A percentile compares a stretch with the other conserved stretches of the same genome.
phyloP scores from a whole-genome alignment of 2,888 invertebrate species.

The Orthonychiurus folsomi region DNA sequence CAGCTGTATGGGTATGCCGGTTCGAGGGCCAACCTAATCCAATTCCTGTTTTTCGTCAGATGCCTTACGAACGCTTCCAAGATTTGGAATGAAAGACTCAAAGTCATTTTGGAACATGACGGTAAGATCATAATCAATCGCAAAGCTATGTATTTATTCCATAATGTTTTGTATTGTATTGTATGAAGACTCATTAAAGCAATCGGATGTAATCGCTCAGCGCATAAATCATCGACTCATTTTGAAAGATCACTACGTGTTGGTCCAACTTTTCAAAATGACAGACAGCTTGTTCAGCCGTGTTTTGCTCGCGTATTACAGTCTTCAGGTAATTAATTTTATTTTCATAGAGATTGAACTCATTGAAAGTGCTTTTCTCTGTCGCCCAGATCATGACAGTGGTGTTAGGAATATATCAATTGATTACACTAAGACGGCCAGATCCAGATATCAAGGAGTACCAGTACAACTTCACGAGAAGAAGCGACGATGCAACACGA shows the following conservation, averaged over 20 bases:
- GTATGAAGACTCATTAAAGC: no score
- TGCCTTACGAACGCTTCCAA: conserved; percentile 15
- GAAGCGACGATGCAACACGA: background rate
- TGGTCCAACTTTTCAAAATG: conserved; percentile 24
- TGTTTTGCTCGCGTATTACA: conserved; percentile 17
- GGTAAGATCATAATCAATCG: background rate
- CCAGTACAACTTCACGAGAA: background rate
- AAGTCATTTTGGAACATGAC: background rate
- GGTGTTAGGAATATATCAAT: background rate
- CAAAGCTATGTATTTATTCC: no score
- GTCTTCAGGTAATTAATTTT: conserved; percentile 11
- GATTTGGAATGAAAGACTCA: conserved; percentile 22
- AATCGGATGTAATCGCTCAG: no score
- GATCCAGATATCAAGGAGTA: background rate
- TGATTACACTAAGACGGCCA: background rate
- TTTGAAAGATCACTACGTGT: conserved; percentile 19
- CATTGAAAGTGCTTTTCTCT: background rate
- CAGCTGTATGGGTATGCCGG: conserved; percentile 17
- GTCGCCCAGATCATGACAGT: background rate
- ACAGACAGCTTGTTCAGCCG: conserved; percentile 16
- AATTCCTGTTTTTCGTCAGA: conserved; percentile 17
- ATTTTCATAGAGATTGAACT: background rate
- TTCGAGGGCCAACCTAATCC: conserved; percentile 14
- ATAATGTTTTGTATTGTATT: no score
- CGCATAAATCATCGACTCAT: conserved; percentile 10